Base-by-base conservation (phyloP, 2,797 vertebrate species). In the Toxotes lorentzi region DNA sequence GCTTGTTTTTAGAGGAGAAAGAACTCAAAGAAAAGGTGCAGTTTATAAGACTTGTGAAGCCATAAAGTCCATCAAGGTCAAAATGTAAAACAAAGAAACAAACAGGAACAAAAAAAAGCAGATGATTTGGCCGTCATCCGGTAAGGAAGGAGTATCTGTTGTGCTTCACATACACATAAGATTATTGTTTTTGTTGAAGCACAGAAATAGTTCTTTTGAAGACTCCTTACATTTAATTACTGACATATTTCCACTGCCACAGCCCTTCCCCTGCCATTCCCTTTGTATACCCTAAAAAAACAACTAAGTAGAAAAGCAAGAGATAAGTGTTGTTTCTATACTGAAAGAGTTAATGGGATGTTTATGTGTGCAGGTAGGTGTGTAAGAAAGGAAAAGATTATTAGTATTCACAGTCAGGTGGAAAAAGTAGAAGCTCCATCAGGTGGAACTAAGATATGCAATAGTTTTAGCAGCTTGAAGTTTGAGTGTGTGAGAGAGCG, bases 391-490 rank as follows among this genome's bases (percentile, higher is more conserved):
- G 35, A 17, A 80, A 60, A 81, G 78, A 53, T 75, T 41, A 87
- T 92, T 90, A 83, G 88, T 92, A 92, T 92, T 91, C 92, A 90
- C 72, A 32, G 71, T 88, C 86, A 90, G 84, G 87, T 88, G 90
- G 92, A 91, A 93, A 92, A 91, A 81, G 65, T 65, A 16, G 41
- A 76, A 38, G 70, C 53, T 86, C 78, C 56, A 41, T 88, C 85
- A 84, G 66, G 74, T 90, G 86, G 86, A 92, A 92, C 91, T 65
- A 90, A 93, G 62, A 88, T 90, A 90, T 93, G 88, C 89, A 73
- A 21, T 17, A 32, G 76, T 51, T 81, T 81, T 45, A 67, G 19
- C 48, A 59, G 14, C 51, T 5, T 69, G 54, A 27, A 12, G 73
- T 69, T 40, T 64, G 30, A 56, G 73, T 47, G 63, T 35, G 7